Conservation (phyloP, 2,113 vertebrate genomes). For the Podilymbus podiceps region DNA sequence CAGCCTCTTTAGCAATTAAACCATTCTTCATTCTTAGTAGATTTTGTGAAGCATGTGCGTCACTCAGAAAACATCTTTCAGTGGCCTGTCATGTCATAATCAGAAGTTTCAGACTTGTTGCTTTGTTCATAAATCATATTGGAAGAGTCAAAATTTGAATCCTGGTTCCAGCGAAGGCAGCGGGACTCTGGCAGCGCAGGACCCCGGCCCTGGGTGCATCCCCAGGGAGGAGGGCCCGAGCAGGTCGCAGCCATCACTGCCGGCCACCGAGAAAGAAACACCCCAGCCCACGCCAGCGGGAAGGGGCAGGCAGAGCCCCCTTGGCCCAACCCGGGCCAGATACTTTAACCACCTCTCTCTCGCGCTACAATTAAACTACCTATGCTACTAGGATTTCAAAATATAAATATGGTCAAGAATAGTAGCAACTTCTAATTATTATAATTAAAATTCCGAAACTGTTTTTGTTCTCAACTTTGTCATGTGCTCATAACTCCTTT, state of each 20-base stretch:
- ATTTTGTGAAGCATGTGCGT: background rate
- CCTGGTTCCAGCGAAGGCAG: background rate
- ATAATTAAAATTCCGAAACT: background rate
- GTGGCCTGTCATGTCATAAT: background rate
- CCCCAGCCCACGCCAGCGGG: background rate
- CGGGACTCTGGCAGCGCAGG: background rate
- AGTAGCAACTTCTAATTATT: background rate
- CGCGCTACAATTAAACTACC: background rate
- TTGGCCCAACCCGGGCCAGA: background rate
- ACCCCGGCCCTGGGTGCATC: background rate
- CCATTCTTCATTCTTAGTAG: background rate
- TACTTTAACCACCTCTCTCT: background rate
- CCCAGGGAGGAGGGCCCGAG: background rate
- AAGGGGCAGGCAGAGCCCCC: background rate
- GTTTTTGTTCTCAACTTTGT: background rate
- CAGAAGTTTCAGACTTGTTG: background rate
- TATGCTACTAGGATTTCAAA: background rate
- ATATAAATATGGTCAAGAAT: background rate
- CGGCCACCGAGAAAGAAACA: background rate
- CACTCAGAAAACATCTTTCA: background rate
- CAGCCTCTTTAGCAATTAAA: conserved; percentile 47
- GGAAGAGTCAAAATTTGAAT: background rate
- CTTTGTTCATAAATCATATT: background rate
- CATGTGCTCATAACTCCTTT: background rate
- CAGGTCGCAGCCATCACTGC: background rate